A percentile compares a stretch with the other conserved stretches of the same genome.
Evolutionary conservation across 2,113 vertebrate species (phyloP).

Genomic region (Tachycineta bicolor): DNA sequence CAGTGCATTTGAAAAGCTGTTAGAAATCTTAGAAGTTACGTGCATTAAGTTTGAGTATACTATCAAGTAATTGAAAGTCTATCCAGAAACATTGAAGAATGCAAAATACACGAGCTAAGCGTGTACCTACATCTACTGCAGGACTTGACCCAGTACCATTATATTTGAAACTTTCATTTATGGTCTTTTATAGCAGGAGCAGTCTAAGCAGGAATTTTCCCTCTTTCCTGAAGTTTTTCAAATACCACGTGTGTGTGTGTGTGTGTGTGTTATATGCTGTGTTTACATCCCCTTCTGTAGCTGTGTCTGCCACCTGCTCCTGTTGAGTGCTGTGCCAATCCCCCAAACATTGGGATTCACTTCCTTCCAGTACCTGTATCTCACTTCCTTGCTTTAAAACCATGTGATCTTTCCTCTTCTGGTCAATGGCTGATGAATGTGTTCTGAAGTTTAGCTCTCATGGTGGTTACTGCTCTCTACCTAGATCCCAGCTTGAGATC

Average conservation of each 20-base stretch:
- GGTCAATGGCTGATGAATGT: not conserved
- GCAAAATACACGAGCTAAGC: not conserved
- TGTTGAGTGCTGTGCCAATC: fast-evolving
- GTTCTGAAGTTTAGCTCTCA: not conserved
- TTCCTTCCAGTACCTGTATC: not conserved
- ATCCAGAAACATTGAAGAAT: not conserved
- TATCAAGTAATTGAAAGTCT: not conserved
- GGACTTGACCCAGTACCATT: not conserved
- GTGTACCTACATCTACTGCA: not conserved
- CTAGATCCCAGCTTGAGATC: not conserved
- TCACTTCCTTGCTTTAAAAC: not conserved
- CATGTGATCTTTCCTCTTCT: not conserved
- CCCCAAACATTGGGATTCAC: not conserved
- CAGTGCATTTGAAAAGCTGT: not conserved
- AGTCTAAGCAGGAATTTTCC: not conserved
- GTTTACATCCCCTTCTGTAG: not conserved
- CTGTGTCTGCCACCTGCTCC: not conserved
- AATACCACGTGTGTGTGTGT: not conserved
- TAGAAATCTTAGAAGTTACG: not conserved
- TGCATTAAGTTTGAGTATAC: not conserved
- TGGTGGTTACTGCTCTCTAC: not conserved
- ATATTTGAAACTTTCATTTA: not conserved
- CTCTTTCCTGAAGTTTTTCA: not conserved
- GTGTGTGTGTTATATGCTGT: not conserved
- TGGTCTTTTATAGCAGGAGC: not conserved